Evolutionary conservation across 35 echinoderm and acorn worm genomes (phyloP).

Genomic region (Holothuria glaberrima): DNA sequence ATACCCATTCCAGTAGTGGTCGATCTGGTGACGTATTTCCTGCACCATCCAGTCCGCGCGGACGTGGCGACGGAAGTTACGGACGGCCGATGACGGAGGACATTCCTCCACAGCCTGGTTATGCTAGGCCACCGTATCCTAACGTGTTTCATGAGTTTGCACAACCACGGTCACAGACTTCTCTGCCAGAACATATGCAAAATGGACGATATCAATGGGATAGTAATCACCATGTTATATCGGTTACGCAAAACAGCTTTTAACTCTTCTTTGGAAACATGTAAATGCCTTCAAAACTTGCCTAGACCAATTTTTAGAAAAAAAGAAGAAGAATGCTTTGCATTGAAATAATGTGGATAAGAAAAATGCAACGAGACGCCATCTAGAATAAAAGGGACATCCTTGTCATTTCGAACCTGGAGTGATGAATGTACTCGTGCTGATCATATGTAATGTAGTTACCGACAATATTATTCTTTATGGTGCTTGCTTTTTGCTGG

Average conservation of each 20-base stretch:
- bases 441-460: no score
- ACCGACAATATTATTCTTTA: no score
- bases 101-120: not conserved
- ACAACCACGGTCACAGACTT: not conserved
- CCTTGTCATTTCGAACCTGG: no score
- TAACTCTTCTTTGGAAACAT: no score
- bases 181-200: not conserved
- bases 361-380: no score
- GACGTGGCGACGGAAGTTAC: slow-evolving; percentile 27
- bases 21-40: not conserved
- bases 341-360: no score
- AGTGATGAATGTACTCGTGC: no score
- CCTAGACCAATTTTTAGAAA: no score
- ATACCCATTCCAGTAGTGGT: not conserved
- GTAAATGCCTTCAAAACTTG: no score
- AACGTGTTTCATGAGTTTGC: slow-evolving; percentile 1
- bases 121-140: not conserved
- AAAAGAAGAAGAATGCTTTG: no score
- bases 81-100: slow-evolving; percentile 14
- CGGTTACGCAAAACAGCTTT: not conserved
- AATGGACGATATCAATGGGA: not conserved
- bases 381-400: no score
- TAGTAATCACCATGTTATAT: not conserved
- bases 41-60: not conserved
- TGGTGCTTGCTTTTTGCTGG: no score